These are phyloP conservation scores for Silurus aristotelis DNA, from an alignment of 2,797 vertebrate species.

Conservation along the genomic window DNA sequence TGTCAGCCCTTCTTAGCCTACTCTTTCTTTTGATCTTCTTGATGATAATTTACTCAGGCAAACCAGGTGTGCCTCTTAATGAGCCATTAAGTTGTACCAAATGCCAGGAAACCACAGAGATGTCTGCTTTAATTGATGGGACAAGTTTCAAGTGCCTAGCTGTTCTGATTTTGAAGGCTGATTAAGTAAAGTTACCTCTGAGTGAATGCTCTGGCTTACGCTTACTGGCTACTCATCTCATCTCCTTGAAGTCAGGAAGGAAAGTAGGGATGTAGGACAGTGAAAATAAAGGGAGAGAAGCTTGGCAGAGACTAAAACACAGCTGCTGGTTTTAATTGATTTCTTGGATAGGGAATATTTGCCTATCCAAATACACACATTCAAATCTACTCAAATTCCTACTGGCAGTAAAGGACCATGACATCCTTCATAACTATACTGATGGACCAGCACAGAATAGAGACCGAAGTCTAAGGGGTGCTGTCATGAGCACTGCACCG, in stretches of 20 bases:
- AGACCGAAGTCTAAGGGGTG: slow-evolving; percentile 62
- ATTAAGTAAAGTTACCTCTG: slow-evolving; percentile 64
- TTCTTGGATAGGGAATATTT: slow-evolving; percentile 77
- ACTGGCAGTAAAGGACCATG: slow-evolving; percentile 69
- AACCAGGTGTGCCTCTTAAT: slow-evolving; percentile 63
- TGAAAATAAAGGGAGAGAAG: slow-evolving; percentile 36
- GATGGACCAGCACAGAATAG: slow-evolving; percentile 63
- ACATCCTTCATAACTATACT: slow-evolving; percentile 72
- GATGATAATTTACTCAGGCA: slow-evolving; percentile 54
- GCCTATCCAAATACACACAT: slow-evolving; percentile 71
- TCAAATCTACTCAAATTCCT: slow-evolving; percentile 78
- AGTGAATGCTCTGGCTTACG: slow-evolving; percentile 48
- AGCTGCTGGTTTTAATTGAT: slow-evolving; percentile 81
- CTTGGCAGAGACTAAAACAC: slow-evolving; percentile 77
- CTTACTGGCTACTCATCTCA: slow-evolving; percentile 61
- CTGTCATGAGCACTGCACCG: slow-evolving; percentile 62
- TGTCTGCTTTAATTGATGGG: slow-evolving; percentile 61
- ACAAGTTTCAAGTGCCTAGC: slow-evolving; percentile 46
- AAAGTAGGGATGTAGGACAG: slow-evolving; percentile 32
- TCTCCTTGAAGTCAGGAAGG: slow-evolving; percentile 65
- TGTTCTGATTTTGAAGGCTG: slow-evolving; percentile 62
- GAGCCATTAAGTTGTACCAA: slow-evolving; percentile 64
- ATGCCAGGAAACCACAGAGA: slow-evolving; percentile 56
- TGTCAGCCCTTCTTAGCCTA: slow-evolving; percentile 32
- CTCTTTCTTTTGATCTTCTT: slow-evolving; percentile 46